Base-by-base conservation (phyloP, 2,797 vertebrate species). In the Otus scops region DNA sequence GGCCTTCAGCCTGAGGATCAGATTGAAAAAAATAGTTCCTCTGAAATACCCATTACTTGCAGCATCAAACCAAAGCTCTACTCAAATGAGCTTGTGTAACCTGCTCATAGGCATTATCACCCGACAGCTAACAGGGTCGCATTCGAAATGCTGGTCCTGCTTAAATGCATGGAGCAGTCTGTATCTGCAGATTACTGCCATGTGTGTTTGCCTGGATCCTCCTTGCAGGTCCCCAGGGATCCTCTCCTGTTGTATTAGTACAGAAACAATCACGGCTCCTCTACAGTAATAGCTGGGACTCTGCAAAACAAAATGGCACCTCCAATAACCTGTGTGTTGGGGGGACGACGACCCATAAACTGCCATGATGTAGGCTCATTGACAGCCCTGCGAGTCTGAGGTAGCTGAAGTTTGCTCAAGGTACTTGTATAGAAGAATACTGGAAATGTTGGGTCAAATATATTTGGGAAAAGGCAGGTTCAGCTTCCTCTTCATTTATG, bases 321-420 rank as follows among this genome's bases (percentile, higher is more conserved):
- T 34, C 30, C 48, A 7, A 7, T 4, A 48, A 41, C 5, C 59
- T 11, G 11, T 11, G 53, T 15, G 14, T 6, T 3, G 22, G 22
- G 21, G 11, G 11, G 12, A 3, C 1, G 3, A 7, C 0, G 1
- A 32, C 17, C 75, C 45, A 5, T 5, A 11, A 24, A 9, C 34
- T 50, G 75, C 17, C 3, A 1, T 6, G 11, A 22, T 4, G 6
- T 14, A n/a, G 50, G 36, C 22, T 59, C 32, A 2, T 56, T 45
- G 5, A 9, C 45, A 65, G 3, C 34, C 17, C 32, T n/a, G 36
- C 2, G 2, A 3, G 1, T 8, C 6, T 53, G 54, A 56, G 30
- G 54, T 13, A 64, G 59, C 30, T 57, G 63, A 21, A 23, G 20
- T 54, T 36, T 22, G 68, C 68, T 71, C 26, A 17, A 32, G 48